phyloP scores from a whole-genome alignment of 2,113 vertebrate species.

The Dissostichus mawsoni region DNA sequence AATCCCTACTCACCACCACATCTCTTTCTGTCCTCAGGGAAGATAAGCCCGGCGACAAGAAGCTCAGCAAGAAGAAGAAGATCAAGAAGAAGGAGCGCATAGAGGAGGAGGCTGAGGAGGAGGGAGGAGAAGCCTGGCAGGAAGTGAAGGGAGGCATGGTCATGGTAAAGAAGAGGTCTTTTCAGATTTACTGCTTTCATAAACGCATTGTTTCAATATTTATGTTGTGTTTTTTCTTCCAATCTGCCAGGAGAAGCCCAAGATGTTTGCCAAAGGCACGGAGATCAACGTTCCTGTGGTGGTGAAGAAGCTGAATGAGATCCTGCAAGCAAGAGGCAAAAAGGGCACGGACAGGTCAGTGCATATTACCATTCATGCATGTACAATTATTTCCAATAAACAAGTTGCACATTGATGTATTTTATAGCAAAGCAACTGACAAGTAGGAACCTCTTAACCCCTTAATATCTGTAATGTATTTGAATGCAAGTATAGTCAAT shows the following conservation, averaged over 20 bases:
- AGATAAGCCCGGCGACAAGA: conserved; percentile 84
- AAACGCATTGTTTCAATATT: background rate
- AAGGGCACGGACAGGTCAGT: conserved; percentile 92
- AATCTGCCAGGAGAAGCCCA: conserved; percentile 86
- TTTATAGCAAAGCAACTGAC: too few species aligned
- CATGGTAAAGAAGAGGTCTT: conserved; percentile 81
- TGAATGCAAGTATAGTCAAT: background rate
- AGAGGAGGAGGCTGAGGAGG: conserved; percentile 80
- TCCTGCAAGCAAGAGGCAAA: conserved; percentile 93
- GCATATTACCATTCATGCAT: too few species aligned
- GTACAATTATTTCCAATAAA: background rate
- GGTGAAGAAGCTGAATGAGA: conserved; percentile 93
- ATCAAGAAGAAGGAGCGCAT: conserved; percentile 67
- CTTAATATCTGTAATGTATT: background rate
- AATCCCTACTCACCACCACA: background rate
- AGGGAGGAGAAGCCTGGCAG: conserved; percentile 87
- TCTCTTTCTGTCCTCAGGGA: conserved; percentile 65
- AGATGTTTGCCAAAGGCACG: conserved; percentile 96
- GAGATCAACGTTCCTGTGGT: conserved; percentile 91
- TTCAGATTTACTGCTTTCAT: background rate
- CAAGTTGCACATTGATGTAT: background rate
- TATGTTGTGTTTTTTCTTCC: background rate
- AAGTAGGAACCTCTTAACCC: background rate
- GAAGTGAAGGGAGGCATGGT: conserved; percentile 88
- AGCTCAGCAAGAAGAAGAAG: conserved; percentile 80